Conservation (phyloP, 2,888 invertebrate species). For the Cantharis flavilabris region DNA sequence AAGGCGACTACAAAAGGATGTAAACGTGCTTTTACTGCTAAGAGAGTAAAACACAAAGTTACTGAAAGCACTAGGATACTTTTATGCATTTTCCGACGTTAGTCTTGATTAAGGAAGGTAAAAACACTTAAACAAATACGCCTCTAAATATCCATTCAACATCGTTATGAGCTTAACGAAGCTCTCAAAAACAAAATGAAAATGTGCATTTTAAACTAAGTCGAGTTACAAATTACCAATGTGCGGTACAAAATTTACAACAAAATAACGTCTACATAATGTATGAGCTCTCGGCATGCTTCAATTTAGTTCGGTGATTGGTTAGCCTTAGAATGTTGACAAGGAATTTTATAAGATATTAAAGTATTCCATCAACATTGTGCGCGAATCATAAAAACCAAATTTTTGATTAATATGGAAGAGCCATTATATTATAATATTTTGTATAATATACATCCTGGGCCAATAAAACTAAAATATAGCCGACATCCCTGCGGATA, state of each 20-base stretch:
- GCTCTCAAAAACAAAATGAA: constrained; percentile 11
- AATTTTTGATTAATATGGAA: neutral
- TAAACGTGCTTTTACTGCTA: constrained; percentile 6
- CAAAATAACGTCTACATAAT: constrained; percentile 3
- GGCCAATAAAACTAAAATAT: neutral
- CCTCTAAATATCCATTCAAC: constrained; percentile 13
- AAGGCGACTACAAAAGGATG: neutral
- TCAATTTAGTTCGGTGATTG: constrained; percentile 24
- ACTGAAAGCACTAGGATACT: neutral
- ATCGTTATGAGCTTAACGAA: constrained; percentile 6
- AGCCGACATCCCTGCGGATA: neutral
- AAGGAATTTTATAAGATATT: constrained; percentile 17
- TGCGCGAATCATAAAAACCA: neutral
- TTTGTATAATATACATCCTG: neutral
- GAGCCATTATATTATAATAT: neutral
- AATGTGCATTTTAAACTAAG: constrained; percentile 20
- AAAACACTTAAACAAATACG: constrained; percentile 6
- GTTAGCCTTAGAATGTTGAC: constrained; percentile 13
- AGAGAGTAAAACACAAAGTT: neutral
- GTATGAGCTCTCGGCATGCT: constrained; percentile 4
- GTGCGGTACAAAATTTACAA: constrained; percentile 8
- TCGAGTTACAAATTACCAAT: constrained; percentile 8
- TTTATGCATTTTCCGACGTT: constrained; percentile 10
- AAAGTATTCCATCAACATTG: constrained; percentile 12
- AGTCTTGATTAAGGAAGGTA: constrained; percentile 11